A percentile compares a stretch with the other conserved stretches of the same genome.
Conservation (phyloP, 1,140 invertebrate genomes). For the Phymastichus coffea region DNA sequence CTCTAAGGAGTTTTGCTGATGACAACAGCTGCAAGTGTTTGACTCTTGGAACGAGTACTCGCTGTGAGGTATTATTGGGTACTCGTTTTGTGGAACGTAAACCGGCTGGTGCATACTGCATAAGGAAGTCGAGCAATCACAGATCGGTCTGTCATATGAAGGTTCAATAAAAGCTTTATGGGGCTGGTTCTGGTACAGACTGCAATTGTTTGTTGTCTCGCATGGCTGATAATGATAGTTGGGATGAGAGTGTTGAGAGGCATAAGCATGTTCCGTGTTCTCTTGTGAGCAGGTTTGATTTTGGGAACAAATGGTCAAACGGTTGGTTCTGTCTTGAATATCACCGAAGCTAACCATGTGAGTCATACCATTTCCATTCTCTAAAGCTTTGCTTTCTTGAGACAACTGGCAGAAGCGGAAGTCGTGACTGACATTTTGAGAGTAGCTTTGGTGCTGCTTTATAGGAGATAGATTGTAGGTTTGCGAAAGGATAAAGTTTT, state of each 20-base stretch:
- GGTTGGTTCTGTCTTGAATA: constrained; percentile 23
- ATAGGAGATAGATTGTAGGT: constrained; percentile 7
- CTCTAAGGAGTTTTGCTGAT: neutral
- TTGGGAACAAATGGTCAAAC: constrained; percentile 14
- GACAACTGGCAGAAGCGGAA: neutral
- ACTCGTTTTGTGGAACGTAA: neutral
- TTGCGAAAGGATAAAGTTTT: neutral
- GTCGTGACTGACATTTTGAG: neutral
- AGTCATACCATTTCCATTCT: constrained; percentile 10
- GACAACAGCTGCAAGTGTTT: neutral
- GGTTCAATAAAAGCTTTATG: too few species aligned
- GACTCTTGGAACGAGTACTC: neutral
- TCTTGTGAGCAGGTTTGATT: constrained; percentile 22
- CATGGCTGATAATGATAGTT: neutral
- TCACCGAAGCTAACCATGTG: constrained; percentile 19
- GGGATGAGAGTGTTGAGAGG: neutral
- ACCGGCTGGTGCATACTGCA: too few species aligned
- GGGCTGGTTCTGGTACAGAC: neutral
- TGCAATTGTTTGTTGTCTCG: neutral
- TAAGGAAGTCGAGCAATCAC: too few species aligned
- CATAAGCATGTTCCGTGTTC: too few species aligned
- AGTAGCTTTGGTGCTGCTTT: neutral
- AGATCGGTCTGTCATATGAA: too few species aligned
- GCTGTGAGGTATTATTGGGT: neutral
- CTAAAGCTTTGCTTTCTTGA: constrained; percentile 3